A percentile compares a stretch with the other conserved stretches of the same genome.
Evolutionary conservation across 2,888 invertebrate genomes (phyloP).

Genomic region (Prenolepis imparis): DNA sequence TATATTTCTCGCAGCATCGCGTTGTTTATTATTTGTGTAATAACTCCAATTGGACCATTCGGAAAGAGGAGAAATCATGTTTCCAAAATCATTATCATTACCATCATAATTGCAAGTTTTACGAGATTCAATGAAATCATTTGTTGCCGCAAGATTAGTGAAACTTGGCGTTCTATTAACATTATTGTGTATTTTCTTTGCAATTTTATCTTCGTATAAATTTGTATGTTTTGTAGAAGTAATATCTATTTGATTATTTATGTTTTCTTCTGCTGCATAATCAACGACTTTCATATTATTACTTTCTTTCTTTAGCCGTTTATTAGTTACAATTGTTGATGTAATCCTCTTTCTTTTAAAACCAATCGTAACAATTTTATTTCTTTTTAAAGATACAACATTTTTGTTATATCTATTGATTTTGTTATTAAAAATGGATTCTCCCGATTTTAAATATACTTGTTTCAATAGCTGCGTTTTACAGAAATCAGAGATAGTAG

Average conservation of each 20-base stretch:
- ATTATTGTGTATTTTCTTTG: background rate
- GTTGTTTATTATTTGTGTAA: conserved; percentile 48
- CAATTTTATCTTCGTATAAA: background rate
- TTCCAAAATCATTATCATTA: background rate
- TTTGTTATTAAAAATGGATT: conserved; percentile 1
- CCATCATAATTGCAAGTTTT: background rate
- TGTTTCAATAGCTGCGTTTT: background rate
- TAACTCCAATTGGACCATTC: conserved; percentile 82
- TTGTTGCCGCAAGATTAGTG: background rate
- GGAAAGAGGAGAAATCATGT: conserved; percentile 59
- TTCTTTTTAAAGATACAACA: background rate
- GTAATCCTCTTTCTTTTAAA: background rate
- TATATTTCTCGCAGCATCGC: background rate
- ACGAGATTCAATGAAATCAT: background rate
- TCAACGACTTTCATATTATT: background rate
- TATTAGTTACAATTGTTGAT: background rate
- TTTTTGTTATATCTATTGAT: conserved; percentile 3
- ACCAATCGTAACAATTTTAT: background rate
- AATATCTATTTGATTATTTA: background rate
- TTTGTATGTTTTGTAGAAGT: background rate
- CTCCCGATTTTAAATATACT: background rate
- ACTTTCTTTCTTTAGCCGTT: background rate
- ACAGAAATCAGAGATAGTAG: background rate
- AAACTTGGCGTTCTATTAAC: background rate
- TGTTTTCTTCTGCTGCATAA: background rate